phyloP scores from a whole-genome alignment of 2,888 invertebrate species.

The Coleophora deauratella region DNA sequence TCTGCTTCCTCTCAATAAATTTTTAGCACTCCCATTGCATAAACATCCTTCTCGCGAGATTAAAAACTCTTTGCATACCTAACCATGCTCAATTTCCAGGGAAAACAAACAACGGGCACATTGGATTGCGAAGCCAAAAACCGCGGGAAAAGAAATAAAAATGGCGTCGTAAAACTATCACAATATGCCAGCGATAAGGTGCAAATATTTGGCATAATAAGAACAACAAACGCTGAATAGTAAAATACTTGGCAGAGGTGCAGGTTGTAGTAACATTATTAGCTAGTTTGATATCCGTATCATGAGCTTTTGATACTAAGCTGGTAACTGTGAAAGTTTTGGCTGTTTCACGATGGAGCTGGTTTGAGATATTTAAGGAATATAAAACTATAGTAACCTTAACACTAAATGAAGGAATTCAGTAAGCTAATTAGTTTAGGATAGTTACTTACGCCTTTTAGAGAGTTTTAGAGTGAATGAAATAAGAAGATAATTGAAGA shows the following conservation, averaged over 20 bases:
- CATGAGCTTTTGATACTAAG: not conserved
- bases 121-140: slow-evolving; percentile 33
- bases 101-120: slow-evolving; percentile 35
- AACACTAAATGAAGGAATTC: no score
- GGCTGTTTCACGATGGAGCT: not conserved
- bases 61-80: slow-evolving; percentile 16
- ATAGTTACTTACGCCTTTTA: no score
- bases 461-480: no score
- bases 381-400: no score
- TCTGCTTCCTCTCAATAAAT: slow-evolving; percentile 6
- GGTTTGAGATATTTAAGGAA: no score
- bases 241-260: slow-evolving; percentile 54
- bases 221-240: slow-evolving; percentile 56
- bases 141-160: slow-evolving; percentile 44
- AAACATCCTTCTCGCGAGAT: slow-evolving; percentile 19
- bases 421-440: no score
- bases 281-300: slow-evolving; percentile 16
- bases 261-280: slow-evolving; percentile 31
- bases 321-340: not conserved
- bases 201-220: slow-evolving; percentile 61
- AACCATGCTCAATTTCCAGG: slow-evolving; percentile 22
- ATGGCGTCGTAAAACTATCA: slow-evolving; percentile 52
- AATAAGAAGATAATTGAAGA: no score
- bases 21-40: slow-evolving; percentile 9
- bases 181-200: slow-evolving; percentile 46